A percentile compares a stretch with the other conserved stretches of the same genome.
Evolutionary conservation across 2,888 invertebrate species (phyloP).

Genomic region (Gymnocheta viridis): DNA sequence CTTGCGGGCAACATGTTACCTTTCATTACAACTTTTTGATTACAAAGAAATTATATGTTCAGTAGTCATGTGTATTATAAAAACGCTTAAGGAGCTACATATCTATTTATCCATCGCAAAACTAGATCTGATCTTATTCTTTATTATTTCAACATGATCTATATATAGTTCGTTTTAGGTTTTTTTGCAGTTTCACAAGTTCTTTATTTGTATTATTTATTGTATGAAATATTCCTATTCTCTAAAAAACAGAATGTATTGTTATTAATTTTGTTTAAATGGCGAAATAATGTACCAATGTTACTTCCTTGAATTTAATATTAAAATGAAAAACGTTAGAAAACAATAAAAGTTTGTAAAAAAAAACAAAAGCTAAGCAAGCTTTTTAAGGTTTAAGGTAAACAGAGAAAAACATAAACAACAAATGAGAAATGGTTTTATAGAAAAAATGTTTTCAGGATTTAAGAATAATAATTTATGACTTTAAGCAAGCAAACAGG

Average conservation of each 20-base stretch:
- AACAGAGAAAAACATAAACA: slow-evolving; percentile 20
- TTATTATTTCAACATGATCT: too few species aligned
- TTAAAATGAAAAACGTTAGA: slow-evolving; percentile 19
- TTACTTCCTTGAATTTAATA: slow-evolving; percentile 15
- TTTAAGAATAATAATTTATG: slow-evolving; percentile 54
- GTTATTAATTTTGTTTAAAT: background rate
- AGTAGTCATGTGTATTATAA: too few species aligned
- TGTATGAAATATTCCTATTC: background rate
- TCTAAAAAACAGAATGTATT: background rate
- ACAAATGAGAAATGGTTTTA: slow-evolving; percentile 42
- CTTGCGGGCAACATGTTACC: too few species aligned
- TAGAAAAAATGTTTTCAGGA: slow-evolving; percentile 54
- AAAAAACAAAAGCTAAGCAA: background rate
- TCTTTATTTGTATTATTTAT: too few species aligned
- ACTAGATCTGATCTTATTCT: too few species aligned
- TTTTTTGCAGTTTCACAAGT: background rate
- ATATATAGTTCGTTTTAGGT: too few species aligned
- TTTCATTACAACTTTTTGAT: too few species aligned
- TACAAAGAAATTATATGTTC: too few species aligned
- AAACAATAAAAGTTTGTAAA: background rate
- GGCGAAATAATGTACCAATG: slow-evolving; percentile 27
- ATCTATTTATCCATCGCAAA: too few species aligned
- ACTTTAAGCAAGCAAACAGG: slow-evolving; percentile 25
- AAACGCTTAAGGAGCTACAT: background rate
- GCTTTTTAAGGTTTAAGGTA: slow-evolving; percentile 36